Percentiles rank a stretch among this genome's conserved stretches.
Evolutionary conservation across 2,113 vertebrate genomes (phyloP).

Genomic region (Herpetotheres cachinnans): DNA sequence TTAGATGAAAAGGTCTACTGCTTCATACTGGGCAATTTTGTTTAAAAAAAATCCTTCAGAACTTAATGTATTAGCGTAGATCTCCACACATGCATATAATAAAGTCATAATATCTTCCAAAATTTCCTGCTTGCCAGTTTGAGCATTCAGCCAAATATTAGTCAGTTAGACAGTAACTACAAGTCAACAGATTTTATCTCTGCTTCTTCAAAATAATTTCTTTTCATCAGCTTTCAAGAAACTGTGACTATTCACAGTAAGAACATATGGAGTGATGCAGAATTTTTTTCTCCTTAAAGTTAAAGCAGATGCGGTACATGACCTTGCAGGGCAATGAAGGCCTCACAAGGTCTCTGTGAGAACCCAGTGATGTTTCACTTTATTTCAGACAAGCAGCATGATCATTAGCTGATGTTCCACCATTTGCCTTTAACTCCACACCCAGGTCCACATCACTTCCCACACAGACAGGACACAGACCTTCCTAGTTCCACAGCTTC

Average conservation of each 20-base stretch:
- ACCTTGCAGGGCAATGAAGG: neutral
- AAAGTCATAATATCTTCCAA: neutral
- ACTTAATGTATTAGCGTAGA: neutral
- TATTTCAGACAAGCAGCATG: neutral
- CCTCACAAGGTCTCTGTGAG: neutral
- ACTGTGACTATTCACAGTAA: neutral
- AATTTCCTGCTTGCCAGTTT: neutral
- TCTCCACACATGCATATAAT: neutral
- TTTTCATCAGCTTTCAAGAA: neutral
- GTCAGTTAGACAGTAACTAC: neutral
- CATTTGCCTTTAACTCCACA: neutral
- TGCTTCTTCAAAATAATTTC: neutral
- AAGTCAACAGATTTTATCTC: neutral
- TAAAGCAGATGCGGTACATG: neutral
- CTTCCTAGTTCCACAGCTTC: neutral
- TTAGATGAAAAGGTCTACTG: neutral
- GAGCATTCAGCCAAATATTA: neutral
- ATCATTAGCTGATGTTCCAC: neutral
- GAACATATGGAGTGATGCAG: neutral
- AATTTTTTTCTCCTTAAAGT: neutral
- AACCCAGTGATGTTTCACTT: neutral
- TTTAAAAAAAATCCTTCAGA: neutral
- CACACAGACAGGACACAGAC: neutral
- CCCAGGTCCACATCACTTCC: neutral
- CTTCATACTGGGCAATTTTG: neutral